These are phyloP conservation scores for Miichthys miiuy DNA, from an alignment of 2,797 vertebrate species.

Conservation along the genomic window DNA sequence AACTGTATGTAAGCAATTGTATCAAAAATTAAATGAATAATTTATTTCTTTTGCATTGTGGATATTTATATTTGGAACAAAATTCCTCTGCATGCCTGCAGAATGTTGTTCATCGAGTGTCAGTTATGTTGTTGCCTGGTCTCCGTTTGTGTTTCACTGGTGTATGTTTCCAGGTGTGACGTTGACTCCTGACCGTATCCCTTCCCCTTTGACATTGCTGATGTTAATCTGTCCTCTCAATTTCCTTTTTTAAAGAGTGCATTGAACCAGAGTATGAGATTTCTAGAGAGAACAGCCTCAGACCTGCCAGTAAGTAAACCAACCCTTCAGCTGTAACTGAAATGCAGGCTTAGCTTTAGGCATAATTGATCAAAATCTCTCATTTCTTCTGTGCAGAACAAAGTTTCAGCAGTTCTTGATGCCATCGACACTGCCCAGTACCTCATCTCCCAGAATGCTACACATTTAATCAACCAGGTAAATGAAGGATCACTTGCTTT, in stretches of 20 bases:
- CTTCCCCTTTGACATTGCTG: conserved; percentile 2
- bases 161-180: conserved; percentile 5
- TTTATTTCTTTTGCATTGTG: conserved; percentile 47
- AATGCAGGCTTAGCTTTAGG: not conserved
- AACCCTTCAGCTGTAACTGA: not conserved
- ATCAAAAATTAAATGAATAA: not conserved
- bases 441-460: conserved; percentile 89
- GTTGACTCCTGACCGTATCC: not conserved
- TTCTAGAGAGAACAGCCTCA: conserved; percentile 86
- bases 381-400: conserved; percentile 80
- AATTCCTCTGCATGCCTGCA: conserved; percentile 63
- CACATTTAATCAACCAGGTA: conserved; percentile 88
- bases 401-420: conserved; percentile 84
- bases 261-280: conserved; percentile 88
- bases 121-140: conserved; percentile 12
- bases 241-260: conserved; percentile 81
- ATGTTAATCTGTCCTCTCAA: conserved; percentile 11
- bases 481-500: not conserved
- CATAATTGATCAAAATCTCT: not conserved
- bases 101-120: conserved; percentile 26
- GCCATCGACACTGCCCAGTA: conserved; percentile 88
- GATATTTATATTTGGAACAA: conserved; percentile 67
- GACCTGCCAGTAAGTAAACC: conserved; percentile 87
- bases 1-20: conserved; percentile 6
- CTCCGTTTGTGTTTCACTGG: conserved; percentile 23